Evolutionary conservation across 2,888 invertebrate species (phyloP).

Genomic region (Theretra japonica): DNA sequence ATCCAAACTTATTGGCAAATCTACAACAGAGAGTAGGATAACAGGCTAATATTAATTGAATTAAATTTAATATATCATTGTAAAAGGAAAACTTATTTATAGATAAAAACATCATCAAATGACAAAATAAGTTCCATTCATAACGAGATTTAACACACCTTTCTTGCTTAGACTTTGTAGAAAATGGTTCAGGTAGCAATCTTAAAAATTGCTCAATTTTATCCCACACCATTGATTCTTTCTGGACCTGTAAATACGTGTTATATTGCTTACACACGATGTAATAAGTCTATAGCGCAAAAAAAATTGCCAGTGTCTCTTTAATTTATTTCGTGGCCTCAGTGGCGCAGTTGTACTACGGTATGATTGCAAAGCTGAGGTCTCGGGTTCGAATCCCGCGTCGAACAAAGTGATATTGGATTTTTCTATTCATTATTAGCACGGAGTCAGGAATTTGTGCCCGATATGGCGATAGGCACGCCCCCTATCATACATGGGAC

Average conservation of each 20-base stretch:
- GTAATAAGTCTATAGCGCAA: neutral
- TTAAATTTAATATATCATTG: neutral
- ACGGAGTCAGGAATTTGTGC: too few species aligned
- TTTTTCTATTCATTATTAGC: too few species aligned
- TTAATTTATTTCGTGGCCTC: too few species aligned
- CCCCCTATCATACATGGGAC: too few species aligned
- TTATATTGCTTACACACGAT: neutral
- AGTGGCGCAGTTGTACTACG: too few species aligned
- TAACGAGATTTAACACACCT: slow-evolving; percentile 79
- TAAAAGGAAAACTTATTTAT: neutral
- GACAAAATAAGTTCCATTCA: slow-evolving; percentile 11
- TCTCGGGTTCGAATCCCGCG: too few species aligned
- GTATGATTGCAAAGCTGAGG: too few species aligned
- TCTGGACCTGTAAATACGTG: slow-evolving; percentile 64
- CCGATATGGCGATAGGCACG: too few species aligned
- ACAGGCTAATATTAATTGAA: slow-evolving; percentile 1
- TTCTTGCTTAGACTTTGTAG: slow-evolving; percentile 87
- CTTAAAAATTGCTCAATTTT: slow-evolving; percentile 90
- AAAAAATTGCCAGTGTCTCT: too few species aligned
- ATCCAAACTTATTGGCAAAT: slow-evolving; percentile 87
- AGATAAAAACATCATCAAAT: neutral
- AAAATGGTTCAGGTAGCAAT: slow-evolving; percentile 89
- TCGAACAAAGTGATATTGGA: too few species aligned
- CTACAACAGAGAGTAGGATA: slow-evolving; percentile 77
- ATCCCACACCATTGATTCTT: slow-evolving; percentile 89